Evolutionary conservation across 2,888 invertebrate species (phyloP), one percentile per base, ranked within the genome.

Genomic region (Oxytorus armatus): DNA sequence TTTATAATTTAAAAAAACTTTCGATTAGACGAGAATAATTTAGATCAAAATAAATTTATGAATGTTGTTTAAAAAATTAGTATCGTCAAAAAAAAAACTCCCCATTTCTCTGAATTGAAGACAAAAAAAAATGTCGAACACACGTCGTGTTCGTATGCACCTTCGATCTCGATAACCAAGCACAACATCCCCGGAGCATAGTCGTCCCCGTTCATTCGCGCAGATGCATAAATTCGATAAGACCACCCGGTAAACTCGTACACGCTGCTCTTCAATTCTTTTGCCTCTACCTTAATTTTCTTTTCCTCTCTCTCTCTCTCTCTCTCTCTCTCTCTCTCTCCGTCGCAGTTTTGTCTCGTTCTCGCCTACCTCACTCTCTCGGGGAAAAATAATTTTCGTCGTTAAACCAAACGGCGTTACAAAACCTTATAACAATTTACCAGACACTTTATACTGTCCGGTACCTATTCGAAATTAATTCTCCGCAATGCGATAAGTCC

Each of bases 141-240:
- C 49, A 39, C 36, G 2, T 44, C 51, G 53, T 14, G n/a, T 16
- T 51, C 21, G 47, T 10, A 11, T 39, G 33, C 44, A 11, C 7
- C 47, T 47, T n/a, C 29, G 21, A 11, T 3, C 16, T 53, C 44
- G 33, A 21, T 63, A 39, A 47, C 47, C 68, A 36, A 25, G 44
- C 57, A 57, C 57, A 39, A 47, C 36, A 72, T 39, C 65, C 29
- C 11, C 29, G 29, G 42, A 70, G 69, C 57, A 29, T n/a, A 39
- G 3, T 55, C 47, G n/a, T n/a, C n/a, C n/a, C n/a, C 39, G 76
- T 53, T 69, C 73, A 77, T 68, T 77, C 76, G 73, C 69, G 51
- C 78, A 82, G 84, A 85, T 86, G 85, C 85, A 85, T 85, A 87
- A 85, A 87, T 86, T 84, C 86, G 85, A 87, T 85, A 84, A 88